Conservation (phyloP, 2,888 invertebrate genomes). For the Oxyscelio sp. region DNA sequence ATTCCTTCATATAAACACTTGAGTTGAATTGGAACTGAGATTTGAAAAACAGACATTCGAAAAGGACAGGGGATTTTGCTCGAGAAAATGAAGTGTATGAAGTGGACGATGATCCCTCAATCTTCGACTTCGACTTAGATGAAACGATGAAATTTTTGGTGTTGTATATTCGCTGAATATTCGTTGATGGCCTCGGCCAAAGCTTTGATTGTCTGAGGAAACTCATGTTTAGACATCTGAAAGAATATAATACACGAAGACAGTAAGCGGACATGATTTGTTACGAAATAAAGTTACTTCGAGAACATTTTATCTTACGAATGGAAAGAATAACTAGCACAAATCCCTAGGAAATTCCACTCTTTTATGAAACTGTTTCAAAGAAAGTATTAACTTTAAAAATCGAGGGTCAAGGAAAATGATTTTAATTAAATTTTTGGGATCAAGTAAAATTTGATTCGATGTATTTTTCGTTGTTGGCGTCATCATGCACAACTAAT, state of each 20-base stretch:
- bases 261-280: too few species aligned
- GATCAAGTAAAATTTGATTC: too few species aligned
- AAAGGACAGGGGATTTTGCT: constrained; percentile 13
- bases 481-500: too few species aligned
- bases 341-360: too few species aligned
- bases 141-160: constrained; percentile 36
- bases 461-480: too few species aligned
- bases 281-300: too few species aligned
- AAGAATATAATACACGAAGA: constrained; percentile 12
- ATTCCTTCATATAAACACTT: neutral
- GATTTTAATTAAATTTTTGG: too few species aligned
- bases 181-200: constrained; percentile 25
- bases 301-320: too few species aligned
- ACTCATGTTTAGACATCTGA: constrained; percentile 20
- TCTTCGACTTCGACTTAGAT: constrained; percentile 33
- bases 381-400: too few species aligned
- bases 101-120: constrained; percentile 44
- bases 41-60: neutral
- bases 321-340: too few species aligned
- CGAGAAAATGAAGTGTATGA: constrained; percentile 29
- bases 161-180: constrained; percentile 47
- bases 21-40: neutral
- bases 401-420: too few species aligned
- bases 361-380: too few species aligned
- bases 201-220: constrained; percentile 41